Percentiles rank a stretch among this genome's conserved stretches.
phyloP scores from a whole-genome alignment of 2,797 vertebrate species.

The Enteromius treurensis region DNA sequence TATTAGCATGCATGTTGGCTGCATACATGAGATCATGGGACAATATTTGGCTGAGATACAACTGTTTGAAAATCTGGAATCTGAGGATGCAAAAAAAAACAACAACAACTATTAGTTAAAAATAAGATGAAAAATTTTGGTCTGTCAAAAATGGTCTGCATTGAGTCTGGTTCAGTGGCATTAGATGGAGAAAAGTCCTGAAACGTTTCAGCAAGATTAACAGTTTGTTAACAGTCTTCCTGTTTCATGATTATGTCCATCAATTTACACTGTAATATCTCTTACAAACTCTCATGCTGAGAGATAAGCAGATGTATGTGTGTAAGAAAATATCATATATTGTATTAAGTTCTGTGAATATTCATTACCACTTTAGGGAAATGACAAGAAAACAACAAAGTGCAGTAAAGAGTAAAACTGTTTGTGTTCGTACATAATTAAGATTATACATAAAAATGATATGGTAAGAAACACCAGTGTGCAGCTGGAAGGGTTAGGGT shows the following conservation, averaged over 20 bases:
- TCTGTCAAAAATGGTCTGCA: neutral
- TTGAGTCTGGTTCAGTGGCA: neutral
- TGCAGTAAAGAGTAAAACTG: neutral
- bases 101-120: too few species aligned
- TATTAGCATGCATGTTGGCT: neutral
- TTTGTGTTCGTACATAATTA: neutral
- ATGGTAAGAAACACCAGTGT: neutral
- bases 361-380: neutral
- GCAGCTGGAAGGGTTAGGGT: too few species aligned
- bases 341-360: neutral
- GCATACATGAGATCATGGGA: too few species aligned
- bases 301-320: neutral
- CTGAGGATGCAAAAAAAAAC: too few species aligned
- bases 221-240: too few species aligned
- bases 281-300: neutral
- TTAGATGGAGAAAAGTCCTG: neutral
- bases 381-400: neutral
- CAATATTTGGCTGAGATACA: too few species aligned
- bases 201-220: neutral
- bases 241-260: neutral
- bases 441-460: neutral
- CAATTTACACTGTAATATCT: too few species aligned
- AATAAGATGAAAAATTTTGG: neutral
- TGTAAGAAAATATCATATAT: neutral
- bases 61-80: too few species aligned